Base-by-base conservation (phyloP, 2,797 vertebrate species). In the Limosa lapponica region DNA sequence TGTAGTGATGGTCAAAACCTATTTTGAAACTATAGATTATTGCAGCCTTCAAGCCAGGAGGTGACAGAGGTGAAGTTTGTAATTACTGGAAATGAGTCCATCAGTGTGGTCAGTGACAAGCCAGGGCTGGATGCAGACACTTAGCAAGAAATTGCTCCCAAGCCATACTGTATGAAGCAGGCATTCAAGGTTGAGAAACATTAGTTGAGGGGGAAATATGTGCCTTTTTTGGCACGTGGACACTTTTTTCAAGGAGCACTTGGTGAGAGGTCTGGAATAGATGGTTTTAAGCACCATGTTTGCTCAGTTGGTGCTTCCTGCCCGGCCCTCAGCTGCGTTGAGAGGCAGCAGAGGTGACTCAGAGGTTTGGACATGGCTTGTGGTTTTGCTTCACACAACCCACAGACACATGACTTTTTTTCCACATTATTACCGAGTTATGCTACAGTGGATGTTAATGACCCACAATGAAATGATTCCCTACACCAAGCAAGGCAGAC, bases 341-440 rank as follows among this genome's bases (percentile, higher is more conserved):
- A 75, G 62, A 89, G 69, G 74, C 61, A 90, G 55, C 36, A 32
- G 8, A 91, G 59, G 55, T 95, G 83, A 82, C 43, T 94, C 83
- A 85, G 88, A 72, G 71, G 41, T 73, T 73, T 84, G 52, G 67
- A 70, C 67, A 36, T 32, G 59, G 55, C 48, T 95, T 90, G 57
- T 85, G 83, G 90, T 89, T 96, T 66, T 51, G 62, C 32, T 75
- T 80, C 87, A 94, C 23, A 73, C 51, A 91, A 48, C 44, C 83
- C 83, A 77, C 78, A 92, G 70, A 70, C 79, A 86, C 61, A 54
- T 49, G 70, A 59, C 15, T 62, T 51, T 89, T 86, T 64, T 91
- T 28, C 90, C 73, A 44, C 59, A 52, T 77, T 67, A 49, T 85
- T 93, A 77, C 64, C 49, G 71, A 77, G 48, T 84, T 95, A 80